phyloP scores from a whole-genome alignment of 2,888 invertebrate genomes.

The Andrena marginata region DNA sequence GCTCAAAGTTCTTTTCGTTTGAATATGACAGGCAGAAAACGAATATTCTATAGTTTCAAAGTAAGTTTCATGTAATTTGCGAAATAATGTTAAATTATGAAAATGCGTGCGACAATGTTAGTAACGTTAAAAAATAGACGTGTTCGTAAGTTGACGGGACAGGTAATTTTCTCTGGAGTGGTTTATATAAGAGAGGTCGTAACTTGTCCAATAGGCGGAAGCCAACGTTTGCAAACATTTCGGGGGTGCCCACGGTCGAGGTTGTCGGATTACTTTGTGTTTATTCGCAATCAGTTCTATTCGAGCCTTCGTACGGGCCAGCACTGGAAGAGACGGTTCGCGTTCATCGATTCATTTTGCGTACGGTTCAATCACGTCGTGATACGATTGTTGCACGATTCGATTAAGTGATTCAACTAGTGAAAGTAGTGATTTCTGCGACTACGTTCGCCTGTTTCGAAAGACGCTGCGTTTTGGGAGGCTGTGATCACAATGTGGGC shows the following conservation, averaged over 20 bases:
- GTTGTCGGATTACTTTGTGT: slow-evolving; percentile 17
- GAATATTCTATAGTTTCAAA: no score
- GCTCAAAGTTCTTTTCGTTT: no score
- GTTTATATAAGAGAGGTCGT: no score
- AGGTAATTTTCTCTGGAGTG: no score
- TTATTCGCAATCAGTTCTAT: slow-evolving; percentile 15
- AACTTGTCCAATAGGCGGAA: background rate
- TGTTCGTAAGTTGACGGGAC: no score
- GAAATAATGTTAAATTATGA: no score
- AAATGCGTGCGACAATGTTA: no score
- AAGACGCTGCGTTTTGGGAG: background rate
- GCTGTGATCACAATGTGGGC: no score
- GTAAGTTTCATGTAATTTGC: no score
- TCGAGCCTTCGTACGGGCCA: background rate
- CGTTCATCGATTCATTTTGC: slow-evolving; percentile 11
- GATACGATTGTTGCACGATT: slow-evolving; percentile 17
- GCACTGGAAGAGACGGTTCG: background rate
- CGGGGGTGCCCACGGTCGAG: background rate
- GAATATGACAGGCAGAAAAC: no score
- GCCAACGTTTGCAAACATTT: background rate
- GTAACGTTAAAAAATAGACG: no score
- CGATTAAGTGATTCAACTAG: slow-evolving; percentile 29
- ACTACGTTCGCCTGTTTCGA: no score
- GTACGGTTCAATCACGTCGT: slow-evolving; percentile 6
- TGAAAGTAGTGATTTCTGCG: slow-evolving; percentile 4